Evolutionary conservation across 2,888 invertebrate genomes (phyloP), one percentile per base, ranked within the genome.

Genomic region (Hirudinaria manillensis): DNA sequence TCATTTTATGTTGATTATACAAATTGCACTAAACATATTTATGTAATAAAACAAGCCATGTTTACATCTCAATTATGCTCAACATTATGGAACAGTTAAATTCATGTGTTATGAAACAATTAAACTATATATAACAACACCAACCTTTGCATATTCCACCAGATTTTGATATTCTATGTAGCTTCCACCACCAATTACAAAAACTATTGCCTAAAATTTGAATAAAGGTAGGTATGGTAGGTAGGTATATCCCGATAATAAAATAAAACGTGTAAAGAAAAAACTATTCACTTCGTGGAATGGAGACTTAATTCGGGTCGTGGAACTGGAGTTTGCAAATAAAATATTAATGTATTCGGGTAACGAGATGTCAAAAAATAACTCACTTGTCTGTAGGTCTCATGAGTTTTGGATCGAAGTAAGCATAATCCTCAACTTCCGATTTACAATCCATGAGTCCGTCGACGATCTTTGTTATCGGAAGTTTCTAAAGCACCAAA

Each of bases 91-190:
- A 24, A 56, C 6, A 56, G 4, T 7, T 67, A 3, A 3, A 51
- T 71, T 27, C 24, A 19, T 19, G 24, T 7, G 16, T 45, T 10
- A 7, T 6, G 45, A 45, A 45, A 3, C 10, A 7, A 16, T 45
- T 45, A 7, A 45, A 45, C 16, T 7, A 16, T 10, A 16, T 16
- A 45, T 1, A 1, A 2, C 1, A 1, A 45, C 10, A 61, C 61
- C 72, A 74, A 91, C 91, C 89, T 93, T 95, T 53, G 92, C 92
- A 83, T 95, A 95, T 84, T 98, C 98, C 74, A 93, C 90, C 77
- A 99, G 89, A 88, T 99, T 99, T 86, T 98, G 98, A 86, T 99
- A 99, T 86, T 99, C 99, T 83, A 98, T 97, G 84, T 99, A 99
- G 88, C 97, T 98, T 71, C 99, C 88, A 34, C 88, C 88, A 68